These are phyloP conservation scores for Leptinotarsa rubiginosa DNA, from an alignment of 2,888 invertebrate genomes.

Conservation along the genomic window DNA sequence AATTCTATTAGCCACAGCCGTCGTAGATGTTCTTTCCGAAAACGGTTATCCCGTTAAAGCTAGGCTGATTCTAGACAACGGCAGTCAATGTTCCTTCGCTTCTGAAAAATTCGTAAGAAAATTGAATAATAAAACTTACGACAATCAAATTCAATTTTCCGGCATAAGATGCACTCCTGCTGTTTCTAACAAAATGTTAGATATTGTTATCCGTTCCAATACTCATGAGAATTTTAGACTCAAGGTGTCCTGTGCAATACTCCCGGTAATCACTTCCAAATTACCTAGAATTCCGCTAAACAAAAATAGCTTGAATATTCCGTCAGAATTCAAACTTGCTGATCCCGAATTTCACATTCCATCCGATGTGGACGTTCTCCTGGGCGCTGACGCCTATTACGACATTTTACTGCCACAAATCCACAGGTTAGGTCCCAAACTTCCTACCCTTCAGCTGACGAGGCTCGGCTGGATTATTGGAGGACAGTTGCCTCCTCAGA, in stretches of 20 bases:
- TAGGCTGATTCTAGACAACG: neutral
- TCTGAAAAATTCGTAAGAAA: conserved; percentile 16
- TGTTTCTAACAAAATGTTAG: conserved; percentile 21
- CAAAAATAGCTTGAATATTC: conserved; percentile 7
- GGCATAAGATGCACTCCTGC: conserved; percentile 15
- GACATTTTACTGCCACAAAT: too few species aligned
- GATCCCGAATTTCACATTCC: conserved; percentile 4
- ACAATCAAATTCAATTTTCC: conserved; percentile 21
- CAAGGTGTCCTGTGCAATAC: conserved; percentile 8
- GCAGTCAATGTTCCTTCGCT: conserved; percentile 6
- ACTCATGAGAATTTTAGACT: neutral
- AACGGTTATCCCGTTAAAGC: conserved; percentile 8
- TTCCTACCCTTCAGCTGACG: too few species aligned
- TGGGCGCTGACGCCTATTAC: neutral
- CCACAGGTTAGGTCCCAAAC: too few species aligned
- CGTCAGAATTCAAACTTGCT: conserved; percentile 2
- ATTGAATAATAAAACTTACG: conserved; percentile 10
- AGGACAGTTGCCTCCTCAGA: too few species aligned
- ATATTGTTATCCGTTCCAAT: conserved; percentile 11
- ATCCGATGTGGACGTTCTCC: neutral
- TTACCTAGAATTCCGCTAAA: neutral
- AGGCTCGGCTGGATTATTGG: too few species aligned
- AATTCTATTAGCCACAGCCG: conserved; percentile 2
- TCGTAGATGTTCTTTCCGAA: conserved; percentile 6
- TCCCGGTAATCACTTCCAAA: conserved; percentile 4